These are phyloP conservation scores for Connochaetes taurinus DNA, from an alignment of 2,113 vertebrate species.

Conservation along the genomic window DNA sequence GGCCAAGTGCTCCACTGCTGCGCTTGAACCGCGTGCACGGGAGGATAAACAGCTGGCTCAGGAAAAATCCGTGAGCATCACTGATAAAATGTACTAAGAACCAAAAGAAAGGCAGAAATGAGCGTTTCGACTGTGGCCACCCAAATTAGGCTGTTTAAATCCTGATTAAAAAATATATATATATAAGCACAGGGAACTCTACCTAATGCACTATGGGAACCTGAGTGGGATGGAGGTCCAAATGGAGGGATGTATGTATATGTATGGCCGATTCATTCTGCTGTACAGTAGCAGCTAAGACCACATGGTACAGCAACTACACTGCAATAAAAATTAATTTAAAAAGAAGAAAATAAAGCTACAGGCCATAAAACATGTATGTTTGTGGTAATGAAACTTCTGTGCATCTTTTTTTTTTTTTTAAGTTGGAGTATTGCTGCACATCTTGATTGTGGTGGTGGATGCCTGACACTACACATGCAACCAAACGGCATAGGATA, in stretches of 20 bases:
- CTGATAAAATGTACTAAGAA: not conserved
- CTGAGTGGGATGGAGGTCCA: not conserved
- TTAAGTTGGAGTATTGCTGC: not conserved
- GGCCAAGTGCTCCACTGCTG: not conserved
- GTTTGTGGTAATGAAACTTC: not conserved
- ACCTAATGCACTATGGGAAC: not conserved
- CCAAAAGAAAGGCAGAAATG: not conserved
- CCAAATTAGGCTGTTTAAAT: not conserved
- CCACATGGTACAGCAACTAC: not conserved
- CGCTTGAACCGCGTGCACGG: not conserved
- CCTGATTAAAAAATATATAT: not conserved
- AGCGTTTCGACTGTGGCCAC: not conserved
- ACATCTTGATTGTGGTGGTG: not conserved
- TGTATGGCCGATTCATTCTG: not conserved
- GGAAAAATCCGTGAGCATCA: not conserved
- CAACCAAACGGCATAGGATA: not conserved
- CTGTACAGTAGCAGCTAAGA: not conserved
- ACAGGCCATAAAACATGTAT: not conserved
- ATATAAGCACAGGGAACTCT: not conserved
- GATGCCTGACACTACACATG: fast-evolving
- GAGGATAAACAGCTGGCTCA: not conserved
- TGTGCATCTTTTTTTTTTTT: not conserved
- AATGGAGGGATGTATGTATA: not conserved
- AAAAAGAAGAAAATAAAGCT: not conserved
- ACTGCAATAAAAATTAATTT: not conserved